A percentile compares a stretch with the other conserved stretches of the same genome.
phyloP scores from a whole-genome alignment of 2,888 invertebrate genomes.

The Scrobipalpa atriplicella region DNA sequence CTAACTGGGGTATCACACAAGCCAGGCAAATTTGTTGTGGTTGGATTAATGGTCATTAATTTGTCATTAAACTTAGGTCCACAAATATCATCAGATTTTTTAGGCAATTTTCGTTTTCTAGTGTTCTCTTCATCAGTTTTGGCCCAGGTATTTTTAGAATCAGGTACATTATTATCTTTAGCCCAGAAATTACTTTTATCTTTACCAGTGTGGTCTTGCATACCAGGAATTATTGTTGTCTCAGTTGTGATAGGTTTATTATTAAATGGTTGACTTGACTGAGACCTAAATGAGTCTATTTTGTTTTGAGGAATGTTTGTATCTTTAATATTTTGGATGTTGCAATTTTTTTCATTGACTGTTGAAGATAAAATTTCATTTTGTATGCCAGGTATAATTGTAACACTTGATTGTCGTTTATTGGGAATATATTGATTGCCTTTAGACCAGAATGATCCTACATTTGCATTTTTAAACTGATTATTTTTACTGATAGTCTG shows the following conservation, averaged over 20 bases:
- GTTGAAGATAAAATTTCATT: not conserved
- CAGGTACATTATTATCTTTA: not conserved
- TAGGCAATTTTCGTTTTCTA: not conserved
- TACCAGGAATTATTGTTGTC: not conserved
- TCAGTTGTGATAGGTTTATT: not conserved
- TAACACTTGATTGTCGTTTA: not conserved
- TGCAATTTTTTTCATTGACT: not conserved
- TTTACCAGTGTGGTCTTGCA: not conserved
- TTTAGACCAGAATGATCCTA: slow-evolving; percentile 20
- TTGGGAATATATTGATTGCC: not conserved
- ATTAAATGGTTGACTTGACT: not conserved
- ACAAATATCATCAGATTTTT: not conserved
- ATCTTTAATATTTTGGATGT: not conserved
- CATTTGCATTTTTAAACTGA: slow-evolving; percentile 10
- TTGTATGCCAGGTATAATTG: slow-evolving; percentile 9
- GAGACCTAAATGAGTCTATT: slow-evolving; percentile 13
- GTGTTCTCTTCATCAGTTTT: slow-evolving; percentile 1
- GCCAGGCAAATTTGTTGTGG: not conserved
- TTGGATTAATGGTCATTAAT: not conserved
- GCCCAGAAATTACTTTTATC: not conserved
- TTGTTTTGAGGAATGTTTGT: not conserved
- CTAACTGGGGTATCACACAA: not conserved
- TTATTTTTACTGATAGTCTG: slow-evolving; percentile 25
- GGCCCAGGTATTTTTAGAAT: not conserved
- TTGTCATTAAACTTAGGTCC: not conserved